These are phyloP conservation scores for Halcyon senegalensis DNA, from an alignment of 2,113 vertebrate genomes.

Conservation along the genomic window DNA sequence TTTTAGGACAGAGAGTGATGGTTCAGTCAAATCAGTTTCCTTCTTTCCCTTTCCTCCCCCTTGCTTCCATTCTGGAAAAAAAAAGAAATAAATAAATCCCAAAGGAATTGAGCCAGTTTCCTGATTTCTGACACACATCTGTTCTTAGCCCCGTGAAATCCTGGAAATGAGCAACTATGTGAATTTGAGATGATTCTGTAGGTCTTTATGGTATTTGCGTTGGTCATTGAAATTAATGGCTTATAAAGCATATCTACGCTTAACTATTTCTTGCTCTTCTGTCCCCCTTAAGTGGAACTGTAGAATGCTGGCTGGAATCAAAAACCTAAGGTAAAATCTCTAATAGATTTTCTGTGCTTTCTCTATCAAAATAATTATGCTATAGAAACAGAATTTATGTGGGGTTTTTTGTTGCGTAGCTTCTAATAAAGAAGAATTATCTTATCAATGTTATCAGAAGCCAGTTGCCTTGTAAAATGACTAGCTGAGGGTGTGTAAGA, in stretches of 20 bases:
- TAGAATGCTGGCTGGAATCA: neutral
- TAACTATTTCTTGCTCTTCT: conserved; percentile 52
- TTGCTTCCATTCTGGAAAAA: conserved; percentile 20
- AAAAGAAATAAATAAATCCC: neutral
- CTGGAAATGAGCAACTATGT: conserved; percentile 53
- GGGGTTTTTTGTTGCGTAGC: neutral
- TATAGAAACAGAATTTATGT: neutral
- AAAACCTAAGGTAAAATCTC: neutral
- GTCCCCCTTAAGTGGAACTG: neutral
- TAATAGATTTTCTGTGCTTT: neutral
- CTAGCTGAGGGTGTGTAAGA: neutral
- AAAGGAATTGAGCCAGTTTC: conserved; percentile 16
- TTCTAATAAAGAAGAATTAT: neutral
- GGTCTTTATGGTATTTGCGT: conserved; percentile 43
- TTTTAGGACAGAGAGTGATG: neutral
- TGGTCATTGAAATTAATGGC: conserved; percentile 27
- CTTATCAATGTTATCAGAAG: neutral
- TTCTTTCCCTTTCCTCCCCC: conserved; percentile 6
- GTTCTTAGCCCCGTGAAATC: conserved; percentile 56
- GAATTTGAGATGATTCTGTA: conserved; percentile 62
- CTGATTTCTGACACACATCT: conserved; percentile 57
- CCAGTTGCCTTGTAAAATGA: neutral
- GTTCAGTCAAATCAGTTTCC: neutral
- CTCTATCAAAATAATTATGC: neutral
- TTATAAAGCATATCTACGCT: conserved; percentile 35